Evolutionary conservation across 2,797 vertebrate species (phyloP).

Genomic region (Rallus crepitans): DNA sequence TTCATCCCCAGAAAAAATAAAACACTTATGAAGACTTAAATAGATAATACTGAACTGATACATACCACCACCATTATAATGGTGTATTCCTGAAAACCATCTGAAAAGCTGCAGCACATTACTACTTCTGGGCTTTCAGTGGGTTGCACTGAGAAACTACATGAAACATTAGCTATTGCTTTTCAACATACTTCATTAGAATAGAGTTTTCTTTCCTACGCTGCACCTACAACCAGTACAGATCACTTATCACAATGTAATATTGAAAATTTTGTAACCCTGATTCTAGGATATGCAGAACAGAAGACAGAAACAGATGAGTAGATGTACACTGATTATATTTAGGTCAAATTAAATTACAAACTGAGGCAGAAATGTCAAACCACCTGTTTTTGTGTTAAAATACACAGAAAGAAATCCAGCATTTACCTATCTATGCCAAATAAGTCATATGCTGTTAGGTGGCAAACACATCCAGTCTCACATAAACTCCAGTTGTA

Average conservation of each 20-base stretch:
- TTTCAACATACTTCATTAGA: background rate
- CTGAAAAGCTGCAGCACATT: background rate
- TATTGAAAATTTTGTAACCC: background rate
- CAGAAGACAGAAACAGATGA: background rate
- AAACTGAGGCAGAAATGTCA: background rate
- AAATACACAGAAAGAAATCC: background rate
- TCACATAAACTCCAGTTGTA: background rate
- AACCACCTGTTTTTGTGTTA: background rate
- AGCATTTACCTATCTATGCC: background rate
- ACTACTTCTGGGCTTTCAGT: background rate
- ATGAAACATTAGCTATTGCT: background rate
- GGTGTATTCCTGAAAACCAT: background rate
- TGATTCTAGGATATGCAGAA: background rate
- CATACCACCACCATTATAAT: background rate
- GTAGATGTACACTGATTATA: background rate
- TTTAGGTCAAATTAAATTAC: background rate
- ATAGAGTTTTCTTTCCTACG: background rate
- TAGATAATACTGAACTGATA: background rate
- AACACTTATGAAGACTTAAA: background rate
- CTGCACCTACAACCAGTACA: background rate
- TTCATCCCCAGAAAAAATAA: background rate
- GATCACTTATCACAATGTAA: background rate
- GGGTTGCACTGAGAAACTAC: background rate
- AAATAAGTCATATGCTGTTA: background rate
- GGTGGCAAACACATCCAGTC: background rate